Conservation (phyloP, 2,113 vertebrate genomes). For the Thalassarche chlororhynchos region DNA sequence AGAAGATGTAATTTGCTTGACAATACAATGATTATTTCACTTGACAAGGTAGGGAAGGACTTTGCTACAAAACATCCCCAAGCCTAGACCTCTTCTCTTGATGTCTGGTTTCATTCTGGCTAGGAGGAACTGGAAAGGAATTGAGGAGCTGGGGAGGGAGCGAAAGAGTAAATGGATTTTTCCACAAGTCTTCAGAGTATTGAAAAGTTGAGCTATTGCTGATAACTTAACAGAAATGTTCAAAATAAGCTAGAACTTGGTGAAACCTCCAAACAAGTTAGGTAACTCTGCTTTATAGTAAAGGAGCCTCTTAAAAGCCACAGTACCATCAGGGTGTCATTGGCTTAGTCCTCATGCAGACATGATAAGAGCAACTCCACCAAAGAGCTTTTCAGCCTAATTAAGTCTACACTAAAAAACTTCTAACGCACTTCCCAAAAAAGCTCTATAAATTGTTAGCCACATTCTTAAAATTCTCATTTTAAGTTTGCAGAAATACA, state of each 20-base stretch:
- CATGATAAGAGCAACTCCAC: not conserved
- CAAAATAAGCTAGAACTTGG: not conserved
- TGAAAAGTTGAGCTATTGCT: fast-evolving
- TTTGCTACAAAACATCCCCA: not conserved
- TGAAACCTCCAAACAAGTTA: not conserved
- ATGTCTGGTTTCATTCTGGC: not conserved
- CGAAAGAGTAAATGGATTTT: not conserved
- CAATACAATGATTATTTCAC: not conserved
- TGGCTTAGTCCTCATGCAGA: not conserved
- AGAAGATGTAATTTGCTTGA: not conserved
- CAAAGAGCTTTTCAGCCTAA: not conserved
- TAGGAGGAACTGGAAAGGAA: not conserved
- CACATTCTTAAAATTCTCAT: not conserved
- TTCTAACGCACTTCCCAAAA: not conserved
- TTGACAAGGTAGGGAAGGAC: not conserved
- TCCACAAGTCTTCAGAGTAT: not conserved
- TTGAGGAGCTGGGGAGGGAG: not conserved
- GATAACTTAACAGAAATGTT: not conserved
- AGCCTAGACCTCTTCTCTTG: not conserved
- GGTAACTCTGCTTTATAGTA: not conserved
- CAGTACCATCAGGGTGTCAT: not conserved
- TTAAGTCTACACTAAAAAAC: not conserved
- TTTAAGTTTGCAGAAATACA: not conserved
- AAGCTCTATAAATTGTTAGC: not conserved
- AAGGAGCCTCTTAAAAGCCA: not conserved